Base-by-base conservation (phyloP, 2,113 vertebrate species). In the Equus quagga region DNA sequence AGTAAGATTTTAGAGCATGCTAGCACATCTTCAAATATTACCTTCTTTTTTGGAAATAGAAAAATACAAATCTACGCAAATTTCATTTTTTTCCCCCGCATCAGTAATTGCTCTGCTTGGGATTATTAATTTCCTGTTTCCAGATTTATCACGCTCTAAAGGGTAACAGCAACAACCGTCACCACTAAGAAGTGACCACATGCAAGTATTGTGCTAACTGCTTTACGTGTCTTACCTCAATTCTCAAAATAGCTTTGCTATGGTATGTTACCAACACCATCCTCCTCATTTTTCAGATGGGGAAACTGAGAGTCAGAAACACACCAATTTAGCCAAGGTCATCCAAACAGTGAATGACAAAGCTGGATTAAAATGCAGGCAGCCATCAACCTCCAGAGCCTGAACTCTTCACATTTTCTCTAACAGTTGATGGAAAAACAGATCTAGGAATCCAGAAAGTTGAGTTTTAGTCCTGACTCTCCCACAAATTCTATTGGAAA, bases 11-110 rank as follows among this genome's bases (percentile, higher is more conserved):
- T 73, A 70, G 0, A 91, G 26, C 14, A 78, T 80, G 26, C 8
- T 67, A 82, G 46, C 2, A 8, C 46, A 51, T 67, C 49, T 72
- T 95, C 73, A 92, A 79, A 58, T 60, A 58, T 7, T 62, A 51
- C 2, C 9, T 70, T 54, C 12, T 81, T 79, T 69, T 78, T 79
- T 33, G 8, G 8, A 92, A 94, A 87, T 76, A 41, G 15, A 64
- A 85, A 92, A 81, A 81, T 92, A 58, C 11, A 92, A 94, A 67
- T 44, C 33, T 51, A 60, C 65, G 11, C 6, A 94, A 84, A 62
- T 86, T 84, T 62, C 1, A 23, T 21, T 72, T 51, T 69, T 54
- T 62, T n/a, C 58, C 36, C 69, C 31, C 54, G 10, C 26, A 78
- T 33, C 49, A 33, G 11, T 62, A 88, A 85, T 46, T 84, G 9